Conservation (phyloP, 2,113 vertebrate species). For the Python bivittatus region DNA sequence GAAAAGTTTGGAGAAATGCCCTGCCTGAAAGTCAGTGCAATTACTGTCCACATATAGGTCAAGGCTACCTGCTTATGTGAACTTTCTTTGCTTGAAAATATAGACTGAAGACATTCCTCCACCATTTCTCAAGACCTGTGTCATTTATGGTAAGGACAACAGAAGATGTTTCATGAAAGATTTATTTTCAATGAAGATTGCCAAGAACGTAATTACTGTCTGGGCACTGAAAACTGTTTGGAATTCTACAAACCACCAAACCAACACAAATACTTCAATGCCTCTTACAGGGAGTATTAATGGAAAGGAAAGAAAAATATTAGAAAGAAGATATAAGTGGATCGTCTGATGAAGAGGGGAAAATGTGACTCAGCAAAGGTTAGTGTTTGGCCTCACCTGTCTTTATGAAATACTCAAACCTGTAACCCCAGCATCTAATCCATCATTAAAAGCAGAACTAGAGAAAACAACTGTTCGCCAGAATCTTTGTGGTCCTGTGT, state of each 20-base stretch:
- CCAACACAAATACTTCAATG: slow-evolving; percentile 40
- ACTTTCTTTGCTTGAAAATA: neutral
- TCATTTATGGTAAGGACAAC: slow-evolving; percentile 37
- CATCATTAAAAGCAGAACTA: neutral
- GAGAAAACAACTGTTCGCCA: neutral
- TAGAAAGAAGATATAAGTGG: slow-evolving; percentile 39
- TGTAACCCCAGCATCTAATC: neutral
- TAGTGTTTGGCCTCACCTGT: neutral
- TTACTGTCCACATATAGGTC: too few relatives aligned
- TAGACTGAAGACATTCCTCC: neutral
- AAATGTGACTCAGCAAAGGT: neutral
- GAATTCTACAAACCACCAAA: slow-evolving; percentile 61
- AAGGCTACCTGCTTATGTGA: too few relatives aligned
- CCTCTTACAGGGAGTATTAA: slow-evolving; percentile 50
- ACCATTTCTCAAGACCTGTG: neutral
- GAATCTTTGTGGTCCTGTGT: neutral
- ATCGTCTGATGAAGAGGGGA: neutral
- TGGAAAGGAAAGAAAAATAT: slow-evolving; percentile 39
- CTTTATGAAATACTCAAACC: neutral
- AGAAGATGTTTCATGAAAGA: slow-evolving; percentile 47
- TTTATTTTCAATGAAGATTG: slow-evolving; percentile 61
- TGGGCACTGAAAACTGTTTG: slow-evolving; percentile 55
- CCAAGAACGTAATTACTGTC: slow-evolving; percentile 64
- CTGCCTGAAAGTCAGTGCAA: neutral
- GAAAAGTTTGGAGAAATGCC: neutral